Percentiles rank a stretch among this genome's conserved stretches.
These are phyloP conservation scores for Xiphorhynchus elegans DNA, from an alignment of 2,113 vertebrate species.

Conservation along the genomic window DNA sequence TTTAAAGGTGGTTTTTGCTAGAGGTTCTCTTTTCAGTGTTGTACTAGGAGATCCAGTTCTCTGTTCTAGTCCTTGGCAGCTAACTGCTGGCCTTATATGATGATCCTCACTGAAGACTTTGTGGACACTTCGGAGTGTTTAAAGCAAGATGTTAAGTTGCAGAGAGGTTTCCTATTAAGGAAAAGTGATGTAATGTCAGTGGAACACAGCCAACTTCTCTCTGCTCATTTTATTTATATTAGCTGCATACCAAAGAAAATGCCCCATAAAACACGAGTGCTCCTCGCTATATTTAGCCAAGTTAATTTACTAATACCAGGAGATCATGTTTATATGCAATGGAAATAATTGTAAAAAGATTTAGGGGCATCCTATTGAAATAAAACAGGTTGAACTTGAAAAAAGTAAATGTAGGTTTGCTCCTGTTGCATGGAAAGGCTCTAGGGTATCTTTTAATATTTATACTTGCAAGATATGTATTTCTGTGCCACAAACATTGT, in stretches of 20 bases:
- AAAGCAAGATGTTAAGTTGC: slow-evolving; percentile 68
- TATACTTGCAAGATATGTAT: background rate
- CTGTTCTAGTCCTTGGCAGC: background rate
- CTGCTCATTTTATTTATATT: slow-evolving; percentile 75
- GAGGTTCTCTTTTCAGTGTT: background rate
- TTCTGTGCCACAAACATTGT: background rate
- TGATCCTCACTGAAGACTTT: slow-evolving; percentile 55
- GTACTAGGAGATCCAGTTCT: background rate
- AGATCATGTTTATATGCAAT: slow-evolving; percentile 63
- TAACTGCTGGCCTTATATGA: slow-evolving; percentile 47
- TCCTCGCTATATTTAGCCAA: slow-evolving; percentile 78
- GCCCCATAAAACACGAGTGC: slow-evolving; percentile 42
- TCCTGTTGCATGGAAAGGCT: background rate
- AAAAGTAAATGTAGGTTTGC: background rate
- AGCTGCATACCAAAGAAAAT: slow-evolving; percentile 77
- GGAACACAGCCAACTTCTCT: slow-evolving; percentile 66
- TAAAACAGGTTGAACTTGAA: slow-evolving; percentile 29
- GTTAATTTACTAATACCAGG: slow-evolving; percentile 65
- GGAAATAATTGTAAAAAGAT: slow-evolving; percentile 66
- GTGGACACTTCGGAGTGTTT: slow-evolving; percentile 67
- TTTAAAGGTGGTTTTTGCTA: background rate
- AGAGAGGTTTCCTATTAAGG: slow-evolving; percentile 84
- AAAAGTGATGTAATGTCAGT: slow-evolving; percentile 80
- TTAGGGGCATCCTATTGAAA: slow-evolving; percentile 35
- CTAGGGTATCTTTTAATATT: background rate